Conservation (phyloP, 2,113 vertebrate genomes). For the Oncorhynchus clarkii region DNA sequence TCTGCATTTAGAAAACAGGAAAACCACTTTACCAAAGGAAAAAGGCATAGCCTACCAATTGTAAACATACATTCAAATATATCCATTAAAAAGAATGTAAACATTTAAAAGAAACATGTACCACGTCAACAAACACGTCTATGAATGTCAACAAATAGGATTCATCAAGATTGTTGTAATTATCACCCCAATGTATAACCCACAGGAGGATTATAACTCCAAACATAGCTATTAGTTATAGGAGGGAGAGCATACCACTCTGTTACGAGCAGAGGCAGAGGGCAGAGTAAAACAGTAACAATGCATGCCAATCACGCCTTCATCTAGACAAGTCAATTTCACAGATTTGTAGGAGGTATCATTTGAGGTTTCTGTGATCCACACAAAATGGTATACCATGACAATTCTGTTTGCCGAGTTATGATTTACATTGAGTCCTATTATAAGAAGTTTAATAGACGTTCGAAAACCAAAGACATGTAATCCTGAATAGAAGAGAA, state of each 20-base stretch:
- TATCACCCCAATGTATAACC: background rate
- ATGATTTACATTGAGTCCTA: background rate
- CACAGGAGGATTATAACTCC: no score
- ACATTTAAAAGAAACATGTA: conserved; percentile 24
- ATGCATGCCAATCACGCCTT: conserved; percentile 5
- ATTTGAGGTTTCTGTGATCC: no score
- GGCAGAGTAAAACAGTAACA: background rate
- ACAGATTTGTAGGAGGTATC: conserved; percentile 3
- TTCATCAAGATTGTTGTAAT: background rate
- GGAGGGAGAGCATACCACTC: background rate
- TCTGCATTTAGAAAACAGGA: conserved; percentile 26
- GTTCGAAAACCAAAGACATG: background rate
- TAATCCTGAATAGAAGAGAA: background rate
- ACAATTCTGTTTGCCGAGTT: background rate
- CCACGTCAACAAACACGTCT: background rate
- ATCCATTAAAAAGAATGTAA: conserved; percentile 52
- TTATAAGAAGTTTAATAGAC: background rate
- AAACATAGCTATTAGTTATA: background rate
- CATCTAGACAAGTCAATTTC: background rate
- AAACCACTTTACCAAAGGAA: conserved; percentile 38
- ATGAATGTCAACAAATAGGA: background rate
- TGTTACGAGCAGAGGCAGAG: background rate
- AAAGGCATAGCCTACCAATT: background rate
- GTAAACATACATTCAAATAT: conserved; percentile 63
- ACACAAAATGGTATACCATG: conserved; percentile 24